Percentiles rank a stretch among this genome's conserved stretches.
These are phyloP conservation scores for Melanotaenia nigrans DNA, from an alignment of 2,797 vertebrate species.

Conservation along the genomic window DNA sequence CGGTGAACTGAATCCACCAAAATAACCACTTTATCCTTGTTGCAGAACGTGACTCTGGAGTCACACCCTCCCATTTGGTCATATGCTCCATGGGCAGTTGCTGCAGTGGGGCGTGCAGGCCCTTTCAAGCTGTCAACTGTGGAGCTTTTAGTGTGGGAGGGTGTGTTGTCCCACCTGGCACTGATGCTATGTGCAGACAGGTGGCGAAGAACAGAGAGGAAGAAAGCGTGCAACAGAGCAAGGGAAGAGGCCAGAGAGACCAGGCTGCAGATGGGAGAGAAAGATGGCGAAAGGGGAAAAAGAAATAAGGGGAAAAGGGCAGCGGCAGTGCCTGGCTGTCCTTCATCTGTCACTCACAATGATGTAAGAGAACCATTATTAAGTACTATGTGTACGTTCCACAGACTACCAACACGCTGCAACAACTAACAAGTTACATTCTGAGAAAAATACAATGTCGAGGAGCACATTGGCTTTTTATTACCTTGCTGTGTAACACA, in stretches of 20 bases:
- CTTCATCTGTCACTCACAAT: constrained; percentile 54
- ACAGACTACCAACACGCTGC: constrained; percentile 6
- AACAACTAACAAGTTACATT: constrained; percentile 1
- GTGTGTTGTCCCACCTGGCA: constrained; percentile 75
- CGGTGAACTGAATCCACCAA: no score
- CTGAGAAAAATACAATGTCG: not conserved
- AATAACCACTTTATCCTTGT: not conserved
- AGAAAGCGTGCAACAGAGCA: constrained; percentile 4
- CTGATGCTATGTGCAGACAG: constrained; percentile 75
- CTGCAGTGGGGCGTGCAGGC: constrained; percentile 52
- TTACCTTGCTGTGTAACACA: not conserved
- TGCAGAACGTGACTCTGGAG: constrained; percentile 39
- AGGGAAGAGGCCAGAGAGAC: constrained; percentile 8
- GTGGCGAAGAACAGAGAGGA: constrained; percentile 67
- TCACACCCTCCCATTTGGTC: constrained; percentile 61
- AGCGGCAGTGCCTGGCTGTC: constrained; percentile 18
- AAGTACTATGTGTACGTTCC: constrained; percentile 29
- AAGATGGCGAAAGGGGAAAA: constrained; percentile 2
- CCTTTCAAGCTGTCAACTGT: constrained; percentile 70
- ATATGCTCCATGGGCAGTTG: constrained; percentile 67
- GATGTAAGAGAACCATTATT: constrained; percentile 31
- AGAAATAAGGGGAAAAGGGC: not conserved
- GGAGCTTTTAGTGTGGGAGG: constrained; percentile 51
- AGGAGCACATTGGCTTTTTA: not conserved
- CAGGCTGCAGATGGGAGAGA: constrained; percentile 10